Evolutionary conservation across 2,113 vertebrate genomes (phyloP).

Genomic region (Macroglossus sobrinus): DNA sequence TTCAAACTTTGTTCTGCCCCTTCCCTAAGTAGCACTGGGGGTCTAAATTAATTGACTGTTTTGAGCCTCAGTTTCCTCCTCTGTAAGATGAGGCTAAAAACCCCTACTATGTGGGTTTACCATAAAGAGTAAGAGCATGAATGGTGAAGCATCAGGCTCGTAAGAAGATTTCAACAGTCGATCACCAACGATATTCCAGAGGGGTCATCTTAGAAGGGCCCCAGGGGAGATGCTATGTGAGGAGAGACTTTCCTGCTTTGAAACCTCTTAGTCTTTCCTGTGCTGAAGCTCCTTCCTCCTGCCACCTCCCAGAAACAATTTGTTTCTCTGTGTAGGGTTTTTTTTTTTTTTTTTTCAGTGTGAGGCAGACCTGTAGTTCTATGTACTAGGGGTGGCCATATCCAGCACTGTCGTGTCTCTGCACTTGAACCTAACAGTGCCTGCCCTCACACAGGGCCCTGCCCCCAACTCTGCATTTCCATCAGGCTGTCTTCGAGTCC

Average conservation of each 20-base stretch:
- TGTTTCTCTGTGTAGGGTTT: not conserved
- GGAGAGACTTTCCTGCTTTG: not conserved
- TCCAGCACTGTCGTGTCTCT: not conserved
- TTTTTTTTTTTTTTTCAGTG: too few species aligned
- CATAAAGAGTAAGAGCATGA: not conserved
- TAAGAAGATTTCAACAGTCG: not conserved
- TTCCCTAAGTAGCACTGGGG: not conserved
- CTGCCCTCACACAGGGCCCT: not conserved
- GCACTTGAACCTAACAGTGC: not conserved
- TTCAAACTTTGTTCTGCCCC: not conserved
- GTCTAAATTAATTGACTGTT: not conserved
- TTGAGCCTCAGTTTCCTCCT: not conserved
- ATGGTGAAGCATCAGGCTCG: not conserved
- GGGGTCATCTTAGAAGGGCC: not conserved
- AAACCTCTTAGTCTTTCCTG: not conserved
- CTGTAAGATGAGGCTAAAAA: not conserved
- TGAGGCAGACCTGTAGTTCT: not conserved
- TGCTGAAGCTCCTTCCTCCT: too few species aligned
- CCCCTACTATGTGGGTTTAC: not conserved
- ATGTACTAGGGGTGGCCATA: fast-evolving
- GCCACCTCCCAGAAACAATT: not conserved
- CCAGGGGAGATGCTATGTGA: not conserved
- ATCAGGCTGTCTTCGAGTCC: not conserved
- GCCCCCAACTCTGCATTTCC: not conserved
- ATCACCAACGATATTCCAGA: not conserved